Evolutionary conservation across 2,797 vertebrate species (phyloP).

Genomic region (Micrastur ruficollis): DNA sequence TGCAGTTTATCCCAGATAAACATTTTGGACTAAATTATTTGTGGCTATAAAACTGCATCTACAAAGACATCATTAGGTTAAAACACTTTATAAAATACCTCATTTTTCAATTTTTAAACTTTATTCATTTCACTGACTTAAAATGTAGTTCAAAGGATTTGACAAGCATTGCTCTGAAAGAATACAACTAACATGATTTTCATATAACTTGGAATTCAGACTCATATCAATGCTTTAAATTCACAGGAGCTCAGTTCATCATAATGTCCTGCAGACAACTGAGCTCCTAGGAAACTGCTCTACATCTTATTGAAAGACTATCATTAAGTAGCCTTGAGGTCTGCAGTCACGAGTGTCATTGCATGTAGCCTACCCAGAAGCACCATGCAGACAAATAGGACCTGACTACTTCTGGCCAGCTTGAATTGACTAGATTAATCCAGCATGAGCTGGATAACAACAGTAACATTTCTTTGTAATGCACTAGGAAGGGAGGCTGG

Average conservation of each 20-base stretch:
- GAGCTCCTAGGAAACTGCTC: not conserved
- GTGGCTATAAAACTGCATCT: not conserved
- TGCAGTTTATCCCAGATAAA: not conserved
- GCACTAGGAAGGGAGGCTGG: slow-evolving; percentile 1
- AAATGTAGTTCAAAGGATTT: not conserved
- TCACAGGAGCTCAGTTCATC: not conserved
- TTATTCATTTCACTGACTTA: not conserved
- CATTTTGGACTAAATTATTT: not conserved
- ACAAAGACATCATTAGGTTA: not conserved
- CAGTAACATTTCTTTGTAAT: slow-evolving; percentile 41
- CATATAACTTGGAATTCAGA: not conserved
- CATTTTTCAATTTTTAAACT: not conserved
- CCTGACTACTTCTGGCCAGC: slow-evolving; percentile 32
- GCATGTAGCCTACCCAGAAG: not conserved
- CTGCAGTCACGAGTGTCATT: not conserved
- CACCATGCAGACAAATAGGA: slow-evolving; percentile 16
- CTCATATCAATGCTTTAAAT: not conserved
- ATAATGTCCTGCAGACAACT: not conserved
- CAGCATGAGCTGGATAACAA: slow-evolving; percentile 40
- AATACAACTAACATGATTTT: not conserved
- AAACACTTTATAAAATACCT: not conserved
- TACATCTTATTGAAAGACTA: slow-evolving; percentile 30
- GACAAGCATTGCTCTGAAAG: not conserved
- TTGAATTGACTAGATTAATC: slow-evolving; percentile 46
- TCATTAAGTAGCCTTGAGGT: slow-evolving; percentile 27